These are phyloP conservation scores for Meganola albula DNA, from an alignment of 2,888 invertebrate species.

Conservation along the genomic window DNA sequence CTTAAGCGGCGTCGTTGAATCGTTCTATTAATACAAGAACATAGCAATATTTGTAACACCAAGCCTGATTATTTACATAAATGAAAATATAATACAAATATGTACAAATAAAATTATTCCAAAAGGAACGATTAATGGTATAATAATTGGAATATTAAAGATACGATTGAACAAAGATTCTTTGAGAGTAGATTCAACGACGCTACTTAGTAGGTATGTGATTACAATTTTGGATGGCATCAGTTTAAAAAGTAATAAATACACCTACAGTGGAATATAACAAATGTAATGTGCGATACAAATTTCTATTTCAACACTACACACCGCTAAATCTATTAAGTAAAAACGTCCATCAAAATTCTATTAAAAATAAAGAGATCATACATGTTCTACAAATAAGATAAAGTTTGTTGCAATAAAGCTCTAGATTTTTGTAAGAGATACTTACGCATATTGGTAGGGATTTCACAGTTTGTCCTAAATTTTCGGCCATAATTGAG, in stretches of 20 bases:
- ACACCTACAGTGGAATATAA: slow-evolving; percentile 38
- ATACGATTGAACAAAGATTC: not conserved
- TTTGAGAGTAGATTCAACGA: slow-evolving; percentile 28
- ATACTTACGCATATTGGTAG: slow-evolving; percentile 44
- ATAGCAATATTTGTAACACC: slow-evolving; percentile 22
- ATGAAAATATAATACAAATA: slow-evolving; percentile 52
- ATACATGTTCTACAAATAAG: slow-evolving; percentile 69
- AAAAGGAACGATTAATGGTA: slow-evolving; percentile 28
- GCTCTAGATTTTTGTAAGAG: slow-evolving; percentile 56
- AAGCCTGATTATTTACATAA: slow-evolving; percentile 35
- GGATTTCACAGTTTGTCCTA: slow-evolving; percentile 43
- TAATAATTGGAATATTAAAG: slow-evolving; percentile 25
- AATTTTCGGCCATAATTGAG: no score
- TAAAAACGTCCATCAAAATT: slow-evolving; percentile 76
- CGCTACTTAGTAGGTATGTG: slow-evolving; percentile 31
- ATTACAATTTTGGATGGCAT: slow-evolving; percentile 53
- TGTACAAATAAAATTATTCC: slow-evolving; percentile 54
- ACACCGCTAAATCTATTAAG: slow-evolving; percentile 70
- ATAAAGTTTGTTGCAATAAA: slow-evolving; percentile 70
- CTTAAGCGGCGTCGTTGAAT: slow-evolving; percentile 42
- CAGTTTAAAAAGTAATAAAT: slow-evolving; percentile 40
- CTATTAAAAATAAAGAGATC: slow-evolving; percentile 75
- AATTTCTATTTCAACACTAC: slow-evolving; percentile 54
- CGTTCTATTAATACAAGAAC: slow-evolving; percentile 32
- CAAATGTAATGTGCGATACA: slow-evolving; percentile 55